Conservation (phyloP, 2,797 vertebrate species). For the Phalanger gymnotis region DNA sequence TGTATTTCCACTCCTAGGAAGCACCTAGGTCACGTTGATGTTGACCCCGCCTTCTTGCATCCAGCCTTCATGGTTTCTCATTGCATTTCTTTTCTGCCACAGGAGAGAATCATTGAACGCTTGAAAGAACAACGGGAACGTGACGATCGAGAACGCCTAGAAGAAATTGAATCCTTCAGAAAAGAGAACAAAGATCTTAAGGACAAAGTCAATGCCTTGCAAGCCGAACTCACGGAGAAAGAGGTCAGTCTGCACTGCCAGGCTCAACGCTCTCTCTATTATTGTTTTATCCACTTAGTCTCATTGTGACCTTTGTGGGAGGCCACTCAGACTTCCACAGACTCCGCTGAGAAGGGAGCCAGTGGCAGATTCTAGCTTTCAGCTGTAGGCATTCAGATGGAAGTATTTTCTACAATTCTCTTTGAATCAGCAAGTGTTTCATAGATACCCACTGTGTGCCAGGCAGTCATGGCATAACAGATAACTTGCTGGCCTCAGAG, state of each 20-base stretch:
- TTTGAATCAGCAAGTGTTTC: background rate
- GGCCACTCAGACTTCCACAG: background rate
- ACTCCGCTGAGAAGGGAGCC: background rate
- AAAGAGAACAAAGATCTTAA: slow-evolving; percentile 99
- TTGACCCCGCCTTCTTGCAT: background rate
- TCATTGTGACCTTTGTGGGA: background rate
- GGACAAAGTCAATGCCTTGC: slow-evolving; percentile 96
- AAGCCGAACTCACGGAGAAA: slow-evolving; percentile 97
- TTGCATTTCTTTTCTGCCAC: slow-evolving; percentile 62
- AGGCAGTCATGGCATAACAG: background rate
- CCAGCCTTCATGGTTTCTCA: background rate
- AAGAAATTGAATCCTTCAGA: slow-evolving; percentile 96
- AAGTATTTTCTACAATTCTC: background rate
- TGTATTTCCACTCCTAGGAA: background rate
- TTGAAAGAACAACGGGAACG: slow-evolving; percentile 98
- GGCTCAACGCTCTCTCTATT: background rate
- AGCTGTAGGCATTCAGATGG: background rate
- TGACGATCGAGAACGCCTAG: slow-evolving; percentile 96
- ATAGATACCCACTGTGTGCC: background rate
- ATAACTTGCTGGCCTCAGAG: background rate
- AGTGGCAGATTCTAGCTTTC: background rate
- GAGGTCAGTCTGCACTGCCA: slow-evolving; percentile 90
- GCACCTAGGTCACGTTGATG: background rate
- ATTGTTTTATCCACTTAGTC: background rate
- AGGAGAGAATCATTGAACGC: slow-evolving; percentile 99